Percentiles rank a stretch among this genome's conserved stretches.
Conservation (phyloP, 1,140 invertebrate species). For the Thaumatotibia leucotreta region DNA sequence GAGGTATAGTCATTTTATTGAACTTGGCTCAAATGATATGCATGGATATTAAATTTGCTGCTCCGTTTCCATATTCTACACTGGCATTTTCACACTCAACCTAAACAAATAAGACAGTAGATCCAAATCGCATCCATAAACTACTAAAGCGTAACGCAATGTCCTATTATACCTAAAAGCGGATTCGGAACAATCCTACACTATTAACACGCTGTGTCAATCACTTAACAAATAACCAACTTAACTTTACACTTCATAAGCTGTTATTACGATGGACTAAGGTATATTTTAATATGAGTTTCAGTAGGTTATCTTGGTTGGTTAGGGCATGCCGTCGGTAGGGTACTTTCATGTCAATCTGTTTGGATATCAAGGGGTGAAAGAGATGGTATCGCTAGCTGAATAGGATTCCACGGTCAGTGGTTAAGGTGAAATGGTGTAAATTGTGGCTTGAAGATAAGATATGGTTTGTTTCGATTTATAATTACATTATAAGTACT, state of each 20-base stretch:
- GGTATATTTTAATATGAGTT: too few species aligned
- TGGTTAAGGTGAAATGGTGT: not conserved
- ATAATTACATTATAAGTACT: too few species aligned
- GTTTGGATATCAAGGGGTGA: not conserved
- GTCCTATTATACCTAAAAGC: constrained; percentile 4
- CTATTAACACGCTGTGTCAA: not conserved
- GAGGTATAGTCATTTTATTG: too few species aligned
- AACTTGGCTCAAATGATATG: too few species aligned
- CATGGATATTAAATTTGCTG: too few species aligned
- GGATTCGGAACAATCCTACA: constrained; percentile 5
- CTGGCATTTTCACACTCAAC: not conserved
- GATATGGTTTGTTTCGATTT: not conserved
- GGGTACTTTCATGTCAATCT: constrained; percentile 11
- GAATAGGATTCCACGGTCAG: constrained; percentile 7
- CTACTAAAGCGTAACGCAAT: not conserved
- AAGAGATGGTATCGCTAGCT: constrained; percentile 8
- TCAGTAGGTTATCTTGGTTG: not conserved
- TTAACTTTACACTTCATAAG: not conserved
- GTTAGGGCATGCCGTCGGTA: not conserved
- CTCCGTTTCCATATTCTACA: not conserved
- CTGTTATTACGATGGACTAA: not conserved
- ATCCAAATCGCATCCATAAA: not conserved
- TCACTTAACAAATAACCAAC: not conserved
- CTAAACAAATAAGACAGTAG: not conserved
- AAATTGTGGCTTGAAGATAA: not conserved